Evolutionary conservation across 2,888 invertebrate genomes (phyloP).

Genomic region (Phaonia tiefii): DNA sequence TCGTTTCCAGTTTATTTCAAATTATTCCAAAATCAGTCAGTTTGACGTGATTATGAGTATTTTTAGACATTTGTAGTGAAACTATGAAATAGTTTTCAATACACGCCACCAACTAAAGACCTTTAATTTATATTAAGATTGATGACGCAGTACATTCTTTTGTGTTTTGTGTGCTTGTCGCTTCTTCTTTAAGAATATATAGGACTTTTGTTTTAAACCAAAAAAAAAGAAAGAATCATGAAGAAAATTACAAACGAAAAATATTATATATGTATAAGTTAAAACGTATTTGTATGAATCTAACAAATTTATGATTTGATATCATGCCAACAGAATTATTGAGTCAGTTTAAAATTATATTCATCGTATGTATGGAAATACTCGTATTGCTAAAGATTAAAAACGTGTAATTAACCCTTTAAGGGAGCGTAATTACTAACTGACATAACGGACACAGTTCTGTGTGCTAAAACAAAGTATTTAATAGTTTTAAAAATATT

Average conservation of each 20-base stretch:
- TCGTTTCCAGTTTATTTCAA: too few species aligned
- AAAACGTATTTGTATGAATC: constrained; percentile 52
- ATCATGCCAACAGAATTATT: constrained; percentile 60
- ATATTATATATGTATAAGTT: constrained; percentile 2
- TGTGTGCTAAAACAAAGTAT: too few species aligned
- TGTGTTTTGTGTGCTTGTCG: constrained; percentile 31
- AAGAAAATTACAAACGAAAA: constrained; percentile 52
- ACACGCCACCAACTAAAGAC: constrained; percentile 53
- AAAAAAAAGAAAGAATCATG: too few species aligned
- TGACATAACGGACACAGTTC: not conserved
- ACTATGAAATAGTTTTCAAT: constrained; percentile 44
- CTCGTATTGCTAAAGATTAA: not conserved
- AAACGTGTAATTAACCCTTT: constrained; percentile 53
- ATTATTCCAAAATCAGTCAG: too few species aligned
- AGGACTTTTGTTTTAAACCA: constrained; percentile 56
- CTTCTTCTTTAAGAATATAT: not conserved
- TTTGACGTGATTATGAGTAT: not conserved
- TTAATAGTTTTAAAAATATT: too few species aligned
- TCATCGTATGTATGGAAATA: not conserved
- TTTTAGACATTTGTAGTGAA: not conserved
- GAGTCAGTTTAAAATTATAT: constrained; percentile 46
- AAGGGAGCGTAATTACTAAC: not conserved
- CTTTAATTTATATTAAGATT: constrained; percentile 62
- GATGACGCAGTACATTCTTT: constrained; percentile 56
- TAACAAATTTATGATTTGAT: constrained; percentile 62